Evolutionary conservation across 2,113 vertebrate genomes (phyloP).

Genomic region (Cebidichthys violaceus): DNA sequence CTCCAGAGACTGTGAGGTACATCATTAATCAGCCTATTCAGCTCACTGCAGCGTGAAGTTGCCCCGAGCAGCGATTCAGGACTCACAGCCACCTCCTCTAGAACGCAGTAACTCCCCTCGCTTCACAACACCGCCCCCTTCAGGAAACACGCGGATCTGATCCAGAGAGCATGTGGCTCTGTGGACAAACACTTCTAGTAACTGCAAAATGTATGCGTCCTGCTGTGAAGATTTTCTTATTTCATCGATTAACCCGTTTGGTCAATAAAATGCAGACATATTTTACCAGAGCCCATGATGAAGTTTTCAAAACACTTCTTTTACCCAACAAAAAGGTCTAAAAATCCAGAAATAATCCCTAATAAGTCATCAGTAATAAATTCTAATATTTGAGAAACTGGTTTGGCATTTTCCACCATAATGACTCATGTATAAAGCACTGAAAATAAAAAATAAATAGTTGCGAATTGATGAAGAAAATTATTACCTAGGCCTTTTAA

Average conservation of each 20-base stretch:
- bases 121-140: slow-evolving; percentile 77
- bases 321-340: not conserved
- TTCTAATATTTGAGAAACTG: not conserved
- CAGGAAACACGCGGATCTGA: slow-evolving; percentile 31
- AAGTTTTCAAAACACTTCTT: not conserved
- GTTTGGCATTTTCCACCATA: not conserved
- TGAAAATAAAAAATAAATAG: too few species aligned
- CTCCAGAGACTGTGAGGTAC: not conserved
- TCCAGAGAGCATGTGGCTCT: not conserved
- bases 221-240: not conserved
- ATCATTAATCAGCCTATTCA: slow-evolving; percentile 11
- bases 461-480: too few species aligned
- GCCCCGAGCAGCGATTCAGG: not conserved
- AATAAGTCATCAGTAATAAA: too few species aligned
- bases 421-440: too few species aligned
- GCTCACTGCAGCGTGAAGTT: not conserved
- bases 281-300: not conserved
- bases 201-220: not conserved
- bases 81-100: not conserved
- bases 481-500: not conserved
- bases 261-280: not conserved
- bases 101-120: not conserved
- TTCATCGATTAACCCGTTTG: not conserved
- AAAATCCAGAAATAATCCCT: not conserved
- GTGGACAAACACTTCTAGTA: not conserved